Evolutionary conservation across 2,888 invertebrate genomes (phyloP).

Genomic region (Lacanobia oleracea): DNA sequence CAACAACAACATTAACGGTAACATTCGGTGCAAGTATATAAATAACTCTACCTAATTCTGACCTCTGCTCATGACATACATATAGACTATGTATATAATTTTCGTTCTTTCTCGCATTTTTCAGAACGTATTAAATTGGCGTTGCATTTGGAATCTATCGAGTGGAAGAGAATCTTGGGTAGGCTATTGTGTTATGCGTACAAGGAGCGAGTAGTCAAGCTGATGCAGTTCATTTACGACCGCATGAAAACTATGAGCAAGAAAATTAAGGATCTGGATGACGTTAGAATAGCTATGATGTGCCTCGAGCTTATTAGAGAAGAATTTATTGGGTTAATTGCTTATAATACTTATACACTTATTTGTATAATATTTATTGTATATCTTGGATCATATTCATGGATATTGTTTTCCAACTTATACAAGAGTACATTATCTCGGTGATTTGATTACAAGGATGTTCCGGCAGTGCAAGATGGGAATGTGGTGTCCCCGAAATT

Average conservation of each 20-base stretch:
- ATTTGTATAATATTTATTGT: too few species aligned
- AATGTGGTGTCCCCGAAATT: background rate
- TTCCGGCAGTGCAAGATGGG: too few species aligned
- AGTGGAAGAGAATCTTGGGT: slow-evolving; percentile 95
- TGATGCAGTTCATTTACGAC: slow-evolving; percentile 94
- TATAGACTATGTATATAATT: too few species aligned
- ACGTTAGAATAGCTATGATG: slow-evolving; percentile 95
- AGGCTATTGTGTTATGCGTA: slow-evolving; percentile 92
- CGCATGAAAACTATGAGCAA: slow-evolving; percentile 93
- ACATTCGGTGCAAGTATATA: too few species aligned
- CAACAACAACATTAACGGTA: too few species aligned
- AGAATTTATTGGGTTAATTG: slow-evolving; percentile 92
- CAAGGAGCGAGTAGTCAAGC: slow-evolving; percentile 92
- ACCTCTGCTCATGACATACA: too few species aligned
- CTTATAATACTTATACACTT: background rate
- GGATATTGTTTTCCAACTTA: background rate
- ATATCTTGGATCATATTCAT: too few species aligned
- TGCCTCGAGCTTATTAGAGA: slow-evolving; percentile 94
- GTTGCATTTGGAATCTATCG: slow-evolving; percentile 93
- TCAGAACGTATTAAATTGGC: slow-evolving; percentile 92
- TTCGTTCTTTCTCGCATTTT: slow-evolving; percentile 4
- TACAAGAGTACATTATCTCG: background rate
- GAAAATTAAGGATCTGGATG: slow-evolving; percentile 94
- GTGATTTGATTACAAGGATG: too few species aligned
- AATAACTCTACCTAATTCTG: too few species aligned